Base-by-base conservation (phyloP, 35 echinoderm and acorn worm species). In the Stichopus chloronotus region DNA sequence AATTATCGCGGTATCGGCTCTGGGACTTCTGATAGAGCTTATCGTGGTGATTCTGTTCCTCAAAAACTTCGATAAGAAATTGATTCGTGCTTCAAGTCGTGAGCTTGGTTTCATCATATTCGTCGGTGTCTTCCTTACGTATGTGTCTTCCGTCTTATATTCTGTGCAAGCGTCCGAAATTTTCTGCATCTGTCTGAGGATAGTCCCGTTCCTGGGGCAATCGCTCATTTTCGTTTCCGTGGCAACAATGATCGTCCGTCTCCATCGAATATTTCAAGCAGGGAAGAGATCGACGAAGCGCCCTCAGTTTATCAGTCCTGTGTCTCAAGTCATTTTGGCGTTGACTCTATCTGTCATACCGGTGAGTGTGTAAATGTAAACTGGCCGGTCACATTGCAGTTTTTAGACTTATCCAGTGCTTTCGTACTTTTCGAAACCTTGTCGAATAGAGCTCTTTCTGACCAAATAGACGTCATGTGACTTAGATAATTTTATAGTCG, bases 221-320 rank as follows among this genome's bases (percentile, higher is more conserved):
- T 93, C 91, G 20, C 69, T 95, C 5, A 92, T 88, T 16, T 95
- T 82, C 63, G 92, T 85, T 56, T 90, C 94, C 13, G 57, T 92
- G 16, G 77, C 78, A 19, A 87, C 87, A 21, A 93, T 88, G 72
- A 92, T 90, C 25, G 90, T 93, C 71, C 93, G 95, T 12, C 94
- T 96, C 6, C 87, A 92, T 88, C 93, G 95, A 7, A 96, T 96
- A 5, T 96, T 96, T 43, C 69, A 94, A 30, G 90, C 95, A 24
- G 95, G 93, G 8, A 92, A 94, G 60, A 94, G 90, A 57, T 94
- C 95, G 9, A 92, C 84, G 21, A 88, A 90, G 63, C 88, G 89
- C 43, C 95, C 93, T 25, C 23, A 65, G 17, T 89, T 94, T 43
- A 91, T 96, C 77, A 90, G 93, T 56, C 95, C 95, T 10, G 74